Evolutionary conservation across 1,140 invertebrate species (phyloP).

Genomic region (Dendroctonus ponderosae): DNA sequence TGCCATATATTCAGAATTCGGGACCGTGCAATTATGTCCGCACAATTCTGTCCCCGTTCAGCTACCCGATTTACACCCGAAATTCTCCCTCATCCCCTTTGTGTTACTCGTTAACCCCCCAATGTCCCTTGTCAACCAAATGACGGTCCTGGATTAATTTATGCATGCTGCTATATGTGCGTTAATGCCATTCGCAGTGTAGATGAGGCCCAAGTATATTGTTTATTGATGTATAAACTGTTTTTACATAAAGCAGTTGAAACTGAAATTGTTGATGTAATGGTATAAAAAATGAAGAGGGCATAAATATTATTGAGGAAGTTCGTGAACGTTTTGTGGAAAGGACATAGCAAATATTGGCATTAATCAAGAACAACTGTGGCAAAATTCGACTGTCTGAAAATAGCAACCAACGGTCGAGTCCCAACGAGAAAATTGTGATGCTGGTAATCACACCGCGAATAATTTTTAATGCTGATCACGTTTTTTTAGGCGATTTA

Average conservation of each 20-base stretch:
- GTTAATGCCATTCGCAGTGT: slow-evolving; percentile 28
- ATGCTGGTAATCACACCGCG: background rate
- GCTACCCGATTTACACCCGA: slow-evolving; percentile 23
- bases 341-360: too few species aligned
- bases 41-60: slow-evolving; percentile 14
- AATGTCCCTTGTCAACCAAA: slow-evolving; percentile 20
- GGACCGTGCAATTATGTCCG: slow-evolving; percentile 21
- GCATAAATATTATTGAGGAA: background rate
- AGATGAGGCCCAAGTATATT: slow-evolving; percentile 16
- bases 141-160: slow-evolving; percentile 30
- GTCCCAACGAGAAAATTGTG: background rate
- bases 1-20: slow-evolving; percentile 15
- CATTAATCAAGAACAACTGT: too few species aligned
- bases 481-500: background rate
- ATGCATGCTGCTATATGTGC: slow-evolving; percentile 28
- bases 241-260: slow-evolving; percentile 16
- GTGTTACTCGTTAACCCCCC: slow-evolving; percentile 6
- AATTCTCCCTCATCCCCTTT: slow-evolving; percentile 22
- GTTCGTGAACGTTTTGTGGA: too few species aligned
- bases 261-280: slow-evolving; percentile 14
- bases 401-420: background rate
- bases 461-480: background rate
- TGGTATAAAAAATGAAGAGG: slow-evolving; percentile 20
- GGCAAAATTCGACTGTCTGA: too few species aligned
- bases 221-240: slow-evolving; percentile 31